Conservation (phyloP, 2,888 invertebrate genomes). For the Nomada flava region DNA sequence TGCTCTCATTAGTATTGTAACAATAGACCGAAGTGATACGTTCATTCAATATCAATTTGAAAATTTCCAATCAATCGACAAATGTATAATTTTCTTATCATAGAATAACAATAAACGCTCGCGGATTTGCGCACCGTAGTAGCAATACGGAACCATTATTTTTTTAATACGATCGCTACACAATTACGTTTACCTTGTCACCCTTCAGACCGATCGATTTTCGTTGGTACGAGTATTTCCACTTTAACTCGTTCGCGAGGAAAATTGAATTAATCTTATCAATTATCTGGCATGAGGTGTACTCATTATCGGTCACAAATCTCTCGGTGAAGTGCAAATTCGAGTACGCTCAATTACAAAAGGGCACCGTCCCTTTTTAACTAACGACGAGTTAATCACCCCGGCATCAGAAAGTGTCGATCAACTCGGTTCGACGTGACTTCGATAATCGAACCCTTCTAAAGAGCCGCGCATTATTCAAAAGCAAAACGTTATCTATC, state of each 20-base stretch:
- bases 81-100: too few relatives aligned
- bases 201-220: neutral
- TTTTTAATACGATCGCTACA: neutral
- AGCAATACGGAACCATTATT: neutral
- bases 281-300: slow-evolving; percentile 4
- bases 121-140: too few relatives aligned
- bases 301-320: neutral
- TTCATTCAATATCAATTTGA: neutral
- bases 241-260: neutral
- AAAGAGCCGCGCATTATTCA: neutral
- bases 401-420: slow-evolving; percentile 7
- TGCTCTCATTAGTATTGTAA: neutral
- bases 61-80: too few relatives aligned
- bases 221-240: slow-evolving; percentile 5
- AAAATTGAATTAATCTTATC: slow-evolving; percentile 29
- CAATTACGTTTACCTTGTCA: neutral
- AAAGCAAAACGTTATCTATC: neutral
- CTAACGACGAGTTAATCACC: slow-evolving; percentile 9
- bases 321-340: slow-evolving; percentile 29
- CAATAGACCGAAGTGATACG: neutral
- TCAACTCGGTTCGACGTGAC: neutral
- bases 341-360: slow-evolving; percentile 34
- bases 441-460: neutral
- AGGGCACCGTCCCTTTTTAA: slow-evolving; percentile 6
- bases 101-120: too few relatives aligned